A percentile compares a stretch with the other conserved stretches of the same genome.
These are phyloP conservation scores for Sarcophaga bullata DNA, from an alignment of 1,140 invertebrate species.

Conservation along the genomic window DNA sequence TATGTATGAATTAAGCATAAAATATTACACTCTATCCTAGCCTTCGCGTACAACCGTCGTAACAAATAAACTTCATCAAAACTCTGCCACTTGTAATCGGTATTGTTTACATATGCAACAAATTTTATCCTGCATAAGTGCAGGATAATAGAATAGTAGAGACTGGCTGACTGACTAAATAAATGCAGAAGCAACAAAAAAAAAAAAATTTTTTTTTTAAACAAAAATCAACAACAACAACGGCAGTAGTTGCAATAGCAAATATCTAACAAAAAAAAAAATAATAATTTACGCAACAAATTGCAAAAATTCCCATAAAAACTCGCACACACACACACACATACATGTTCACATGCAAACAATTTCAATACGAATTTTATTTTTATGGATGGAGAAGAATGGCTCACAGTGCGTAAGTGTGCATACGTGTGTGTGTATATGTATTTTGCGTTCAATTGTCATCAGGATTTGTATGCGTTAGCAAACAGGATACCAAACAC, in stretches of 20 bases:
- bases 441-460: constrained; percentile 20
- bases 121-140: constrained; percentile 3
- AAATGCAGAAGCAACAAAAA: not conserved
- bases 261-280: not conserved
- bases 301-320: constrained; percentile 3
- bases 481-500: constrained; percentile 29
- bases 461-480: constrained; percentile 39
- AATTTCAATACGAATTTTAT: not conserved
- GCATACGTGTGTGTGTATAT: not conserved
- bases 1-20: no score
- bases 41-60: not conserved
- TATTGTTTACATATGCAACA: constrained; percentile 3
- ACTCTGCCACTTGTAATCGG: not conserved
- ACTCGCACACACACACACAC: not conserved
- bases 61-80: not conserved
- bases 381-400: not conserved
- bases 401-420: no score
- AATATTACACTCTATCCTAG: no score
- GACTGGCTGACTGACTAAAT: constrained; percentile 13
- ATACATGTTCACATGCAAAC: not conserved
- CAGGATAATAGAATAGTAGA: constrained; percentile 24
- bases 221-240: not conserved
- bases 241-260: not conserved
- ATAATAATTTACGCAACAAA: constrained; percentile 8
- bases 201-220: not conserved